Evolutionary conservation across 2,888 invertebrate genomes (phyloP), one percentile per base, ranked within the genome.

Genomic region (Ochropleura leucogaster): DNA sequence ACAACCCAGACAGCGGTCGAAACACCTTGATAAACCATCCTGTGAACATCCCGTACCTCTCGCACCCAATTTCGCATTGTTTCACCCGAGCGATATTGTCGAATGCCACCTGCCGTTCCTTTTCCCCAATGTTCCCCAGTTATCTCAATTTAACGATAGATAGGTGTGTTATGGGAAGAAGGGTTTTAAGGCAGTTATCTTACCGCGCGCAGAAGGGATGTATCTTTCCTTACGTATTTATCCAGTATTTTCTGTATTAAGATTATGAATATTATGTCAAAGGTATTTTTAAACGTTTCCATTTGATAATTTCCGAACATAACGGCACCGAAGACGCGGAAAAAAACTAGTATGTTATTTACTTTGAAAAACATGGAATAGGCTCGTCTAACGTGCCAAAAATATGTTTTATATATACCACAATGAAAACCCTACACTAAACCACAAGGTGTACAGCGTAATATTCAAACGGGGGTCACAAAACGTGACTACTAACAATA

Each of bases 131-230:
- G 82, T 74, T 83, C 84, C 73, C 79, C 79, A 83, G 85, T 87
- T 89, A 87, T 86, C 83, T 84, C 82, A 85, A 89, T 87, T 88
- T 87, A 87, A 85, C 75, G 86, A 84, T 80, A 82, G 85, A 83
- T 86, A 86, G 87, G 79, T 86, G 84, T 85, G 83, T 86, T 85
- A 88, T 88, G 82, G n/a, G n/a, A n/a, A n/a, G n/a, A 68, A 67
- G 60, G 66, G 72, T 55, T 79, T 74, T 64, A 60, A 76, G 64
- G 47, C 20, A 20, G 72, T 69, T 63, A 59, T 40, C 30, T 79
- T 63, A 74, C 73, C 60, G 69, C 69, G 53, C 73, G 68, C 53
- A 68, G 63, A 67, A 51, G 44, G n/a, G 42, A 14, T 81, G 51
- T 74, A 67, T 62, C 20, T 40, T 40, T 14, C 4, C 18, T 42